Conservation (phyloP, 2,113 vertebrate genomes). For the Tachycineta bicolor region DNA sequence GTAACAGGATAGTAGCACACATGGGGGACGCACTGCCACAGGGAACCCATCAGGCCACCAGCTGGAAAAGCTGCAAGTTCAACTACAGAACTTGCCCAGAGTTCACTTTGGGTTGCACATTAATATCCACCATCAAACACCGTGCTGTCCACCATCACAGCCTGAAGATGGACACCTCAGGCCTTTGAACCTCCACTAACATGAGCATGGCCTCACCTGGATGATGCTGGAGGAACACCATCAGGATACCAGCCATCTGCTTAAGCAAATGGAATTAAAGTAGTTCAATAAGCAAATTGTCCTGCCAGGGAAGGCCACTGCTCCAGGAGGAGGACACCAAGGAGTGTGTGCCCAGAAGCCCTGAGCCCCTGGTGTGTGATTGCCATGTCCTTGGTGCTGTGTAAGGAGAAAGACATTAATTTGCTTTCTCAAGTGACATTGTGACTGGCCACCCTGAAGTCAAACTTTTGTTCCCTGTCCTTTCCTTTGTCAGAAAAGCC, state of each 20-base stretch:
- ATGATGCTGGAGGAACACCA: not conserved
- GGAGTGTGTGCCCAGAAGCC: not conserved
- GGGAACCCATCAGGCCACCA: not conserved
- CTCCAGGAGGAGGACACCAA: not conserved
- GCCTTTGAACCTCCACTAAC: not conserved
- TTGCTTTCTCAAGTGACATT: not conserved
- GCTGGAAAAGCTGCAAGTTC: not conserved
- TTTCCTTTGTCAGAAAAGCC: slow-evolving; percentile 10
- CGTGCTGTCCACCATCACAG: accelerated
- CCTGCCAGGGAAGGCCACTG: not conserved
- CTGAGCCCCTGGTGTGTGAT: accelerated
- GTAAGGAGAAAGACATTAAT: not conserved
- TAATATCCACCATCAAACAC: not conserved
- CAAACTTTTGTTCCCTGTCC: not conserved
- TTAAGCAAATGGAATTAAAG: not conserved
- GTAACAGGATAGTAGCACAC: not conserved
- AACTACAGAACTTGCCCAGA: not conserved
- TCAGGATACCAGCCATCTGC: not conserved
- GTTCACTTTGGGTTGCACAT: not conserved
- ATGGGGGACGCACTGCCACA: accelerated
- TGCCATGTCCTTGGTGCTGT: accelerated
- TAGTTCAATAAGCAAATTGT: not conserved
- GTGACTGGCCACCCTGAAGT: not conserved
- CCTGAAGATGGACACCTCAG: not conserved
- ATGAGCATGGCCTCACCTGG: accelerated